A percentile compares a stretch with the other conserved stretches of the same genome.
Conservation (phyloP, 2,113 vertebrate species). For the Emydura subglobosa region DNA sequence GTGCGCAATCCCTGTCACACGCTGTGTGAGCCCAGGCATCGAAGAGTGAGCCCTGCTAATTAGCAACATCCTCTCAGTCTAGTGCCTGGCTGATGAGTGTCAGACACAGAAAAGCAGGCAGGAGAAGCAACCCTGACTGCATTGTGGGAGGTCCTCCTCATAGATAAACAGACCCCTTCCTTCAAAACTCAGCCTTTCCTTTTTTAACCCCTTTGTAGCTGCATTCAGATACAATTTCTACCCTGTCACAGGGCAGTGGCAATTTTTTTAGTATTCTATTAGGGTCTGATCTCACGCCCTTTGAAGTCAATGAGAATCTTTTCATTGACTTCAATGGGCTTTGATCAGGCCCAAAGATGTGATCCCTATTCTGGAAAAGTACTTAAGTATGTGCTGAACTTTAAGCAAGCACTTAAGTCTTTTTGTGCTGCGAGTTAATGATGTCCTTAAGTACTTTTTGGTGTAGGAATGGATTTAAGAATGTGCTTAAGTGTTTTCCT, state of each 20-base stretch:
- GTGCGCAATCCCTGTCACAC: neutral
- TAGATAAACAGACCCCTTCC: neutral
- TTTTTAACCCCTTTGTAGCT: too few species aligned
- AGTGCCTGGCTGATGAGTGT: neutral
- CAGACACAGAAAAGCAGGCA: neutral
- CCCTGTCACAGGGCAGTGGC: neutral
- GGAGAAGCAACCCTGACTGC: neutral
- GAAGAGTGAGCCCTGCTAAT: neutral
- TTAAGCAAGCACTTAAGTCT: conserved; percentile 31
- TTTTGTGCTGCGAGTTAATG: conserved; percentile 44
- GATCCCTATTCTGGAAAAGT: conserved; percentile 5
- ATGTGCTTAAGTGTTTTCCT: conserved; percentile 51
- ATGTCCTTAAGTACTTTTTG: neutral
- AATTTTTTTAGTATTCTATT: accelerated
- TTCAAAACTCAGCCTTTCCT: neutral
- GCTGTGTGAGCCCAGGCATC: neutral
- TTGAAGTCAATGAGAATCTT: neutral
- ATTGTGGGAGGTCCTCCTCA: neutral
- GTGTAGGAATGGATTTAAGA: conserved; percentile 38
- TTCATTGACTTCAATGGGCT: neutral
- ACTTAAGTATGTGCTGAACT: conserved; percentile 19
- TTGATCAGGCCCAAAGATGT: accelerated
- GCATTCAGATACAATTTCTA: accelerated
- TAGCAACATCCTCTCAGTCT: neutral
- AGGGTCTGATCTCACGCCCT: neutral